Evolutionary conservation across 2,797 vertebrate genomes (phyloP), one percentile per base, ranked within the genome.

Genomic region (Yasuhikotakia modesta): DNA sequence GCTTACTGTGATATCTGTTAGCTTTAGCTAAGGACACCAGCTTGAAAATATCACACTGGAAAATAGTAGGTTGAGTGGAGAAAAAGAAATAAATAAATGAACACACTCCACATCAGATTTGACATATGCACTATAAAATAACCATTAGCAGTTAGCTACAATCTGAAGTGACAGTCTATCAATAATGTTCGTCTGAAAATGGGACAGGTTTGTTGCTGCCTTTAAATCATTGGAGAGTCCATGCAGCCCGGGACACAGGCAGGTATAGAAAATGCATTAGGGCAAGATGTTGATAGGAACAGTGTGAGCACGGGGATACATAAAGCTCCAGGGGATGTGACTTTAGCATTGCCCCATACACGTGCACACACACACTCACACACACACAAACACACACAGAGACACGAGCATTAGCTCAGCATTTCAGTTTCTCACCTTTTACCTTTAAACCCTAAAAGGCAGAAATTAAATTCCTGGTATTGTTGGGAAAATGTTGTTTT

Each of bases 121-220:
- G 93, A 93, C 91, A 89, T 87, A 90, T 89, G 89, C 88, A 86
- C 91, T 91, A 93, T 94, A 94, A 94, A 94, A 94, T 88, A 93
- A 89, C 90, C 90, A 93, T 94, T 93, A 93, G 90, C 88, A 87
- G 89, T 92, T 92, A 92, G 87, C 90, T 88, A 89, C 89, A 88
- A 90, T 93, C 87, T 88, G 86, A 92, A 90, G 90, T 92, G 93
- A 93, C 92, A 93, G 91, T 89, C 92, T 92, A 94, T 94, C 92
- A 94, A 93, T 94, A 94, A 93, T 90, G 91, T 90, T 87, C 85
- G 81, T 87, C 85, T 90, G 91, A 89, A 93, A 94, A 93, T 93
- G 89, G 92, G 93, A 94, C 93, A 94, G 92, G 91, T 94, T 94
- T 94, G 93, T 94, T 94, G 92, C 92, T 87, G 89, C 91, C 92